Percentiles rank a stretch among this genome's conserved stretches.
Conservation (phyloP, 2,888 invertebrate species). For the Papilio gigon region DNA sequence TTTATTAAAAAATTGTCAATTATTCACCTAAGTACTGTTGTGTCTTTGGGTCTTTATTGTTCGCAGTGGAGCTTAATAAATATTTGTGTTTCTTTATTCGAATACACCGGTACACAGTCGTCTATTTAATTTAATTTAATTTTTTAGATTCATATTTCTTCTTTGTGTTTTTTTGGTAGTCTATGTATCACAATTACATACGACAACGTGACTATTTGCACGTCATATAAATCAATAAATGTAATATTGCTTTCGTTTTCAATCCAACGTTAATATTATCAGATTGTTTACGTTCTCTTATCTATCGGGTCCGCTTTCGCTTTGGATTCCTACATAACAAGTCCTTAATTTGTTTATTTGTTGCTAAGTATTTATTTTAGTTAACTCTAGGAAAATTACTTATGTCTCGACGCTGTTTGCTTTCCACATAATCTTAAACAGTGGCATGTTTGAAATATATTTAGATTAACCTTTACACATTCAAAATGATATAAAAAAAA, state of each 20-base stretch:
- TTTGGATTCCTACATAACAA: conserved; percentile 6
- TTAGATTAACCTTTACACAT: background rate
- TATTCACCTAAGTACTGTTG: no score
- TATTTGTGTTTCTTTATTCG: no score
- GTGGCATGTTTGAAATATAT: background rate
- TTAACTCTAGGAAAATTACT: conserved; percentile 30
- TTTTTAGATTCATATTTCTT: no score
- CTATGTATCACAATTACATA: no score
- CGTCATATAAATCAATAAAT: background rate
- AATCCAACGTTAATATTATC: conserved; percentile 9
- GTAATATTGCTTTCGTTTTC: conserved; percentile 22
- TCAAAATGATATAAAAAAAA: background rate
- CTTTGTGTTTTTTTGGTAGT: no score
- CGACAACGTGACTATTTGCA: background rate
- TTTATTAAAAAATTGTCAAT: background rate
- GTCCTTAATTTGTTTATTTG: conserved; percentile 22
- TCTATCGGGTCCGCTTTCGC: conserved; percentile 15
- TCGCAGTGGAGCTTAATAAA: no score
- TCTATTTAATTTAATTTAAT: no score
- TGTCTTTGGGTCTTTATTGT: no score
- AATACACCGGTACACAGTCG: no score
- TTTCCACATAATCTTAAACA: conserved; percentile 3
- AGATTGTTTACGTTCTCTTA: conserved; percentile 16
- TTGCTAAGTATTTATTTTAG: conserved; percentile 16
- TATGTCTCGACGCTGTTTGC: conserved; percentile 11